These are phyloP conservation scores for Acromyrmex echinatior DNA, from an alignment of 1,140 invertebrate genomes.

Conservation along the genomic window DNA sequence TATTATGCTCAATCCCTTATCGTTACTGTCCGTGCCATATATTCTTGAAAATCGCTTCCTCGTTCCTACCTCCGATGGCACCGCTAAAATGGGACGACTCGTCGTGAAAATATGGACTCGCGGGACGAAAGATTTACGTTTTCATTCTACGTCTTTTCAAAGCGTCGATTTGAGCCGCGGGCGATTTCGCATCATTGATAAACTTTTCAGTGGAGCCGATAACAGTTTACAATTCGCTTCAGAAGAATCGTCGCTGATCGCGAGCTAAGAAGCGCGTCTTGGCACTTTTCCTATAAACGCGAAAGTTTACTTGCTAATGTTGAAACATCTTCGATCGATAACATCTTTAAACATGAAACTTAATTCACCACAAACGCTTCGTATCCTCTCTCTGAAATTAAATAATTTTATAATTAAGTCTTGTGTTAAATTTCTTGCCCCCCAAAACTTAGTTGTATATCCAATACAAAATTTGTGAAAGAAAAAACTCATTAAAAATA, in stretches of 20 bases:
- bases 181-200: slow-evolving; percentile 63
- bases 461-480: background rate
- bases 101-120: slow-evolving; percentile 68
- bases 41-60: slow-evolving; percentile 78
- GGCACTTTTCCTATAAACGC: slow-evolving; percentile 7
- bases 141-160: slow-evolving; percentile 51
- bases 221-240: slow-evolving; percentile 67
- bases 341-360: slow-evolving; percentile 20
- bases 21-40: slow-evolving; percentile 80
- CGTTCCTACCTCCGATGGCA: slow-evolving; percentile 54
- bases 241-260: slow-evolving; percentile 64
- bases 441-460: background rate
- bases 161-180: slow-evolving; percentile 57
- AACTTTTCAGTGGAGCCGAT: slow-evolving; percentile 60
- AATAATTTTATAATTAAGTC: slow-evolving; percentile 11
- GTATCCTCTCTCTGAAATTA: background rate
- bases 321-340: slow-evolving; percentile 22
- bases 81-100: slow-evolving; percentile 58
- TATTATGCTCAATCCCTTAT: slow-evolving; percentile 84
- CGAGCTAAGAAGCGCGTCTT: background rate
- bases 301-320: slow-evolving; percentile 8
- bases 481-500: background rate
- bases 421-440: background rate
- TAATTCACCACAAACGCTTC: background rate
- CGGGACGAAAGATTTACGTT: slow-evolving; percentile 8